Evolutionary conservation across 1,140 invertebrate genomes (phyloP), one percentile per base, ranked within the genome.

Genomic region (Drosophila virilis): DNA sequence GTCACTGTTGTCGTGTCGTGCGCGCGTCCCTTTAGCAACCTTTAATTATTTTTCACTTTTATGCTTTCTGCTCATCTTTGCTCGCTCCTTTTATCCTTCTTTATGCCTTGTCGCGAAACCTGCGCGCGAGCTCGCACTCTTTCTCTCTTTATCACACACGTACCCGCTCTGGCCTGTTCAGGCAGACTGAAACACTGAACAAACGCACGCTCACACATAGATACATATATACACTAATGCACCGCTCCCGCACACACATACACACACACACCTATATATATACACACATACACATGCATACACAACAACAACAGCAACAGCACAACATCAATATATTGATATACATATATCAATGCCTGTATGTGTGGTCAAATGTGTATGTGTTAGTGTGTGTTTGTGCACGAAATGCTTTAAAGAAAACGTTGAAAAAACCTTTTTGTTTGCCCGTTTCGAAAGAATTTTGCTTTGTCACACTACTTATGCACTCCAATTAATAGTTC

Each of bases 1-100:
- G 71, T 46, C 48, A 45, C 43, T 38, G 57, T 51, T 62, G 43
- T 42, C 32, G 58, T 61, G 35, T n/a, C 57, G 42, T 69, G 65
- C 35, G 50, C 52, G 38, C 66, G 72, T 75, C 68, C 73, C 73
- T 71, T 62, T 42, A 60, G 62, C 71, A 82, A 82, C 80, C 68
- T 84, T 86, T 88, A 82, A 86, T 88, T 88, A 82, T 86, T 82
- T 83, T 86, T 82, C 76, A 74, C 76, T 83, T 76, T 51, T 88
- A 71, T 66, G 78, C 81, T 85, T 80, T 84, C 65, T 51, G 55
- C 71, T 78, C 81, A 85, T 85, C 81, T 86, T 86, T 75, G 65
- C 45, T 78, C 61, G 74, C 74, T 82, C 78, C 79, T 82, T 71
- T 81, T 78, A 81, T 85, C 81, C 81, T 85, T 54, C 74, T 72